Evolutionary conservation across 2,797 vertebrate species (phyloP).

Genomic region (Sebastolobus alascanus): DNA sequence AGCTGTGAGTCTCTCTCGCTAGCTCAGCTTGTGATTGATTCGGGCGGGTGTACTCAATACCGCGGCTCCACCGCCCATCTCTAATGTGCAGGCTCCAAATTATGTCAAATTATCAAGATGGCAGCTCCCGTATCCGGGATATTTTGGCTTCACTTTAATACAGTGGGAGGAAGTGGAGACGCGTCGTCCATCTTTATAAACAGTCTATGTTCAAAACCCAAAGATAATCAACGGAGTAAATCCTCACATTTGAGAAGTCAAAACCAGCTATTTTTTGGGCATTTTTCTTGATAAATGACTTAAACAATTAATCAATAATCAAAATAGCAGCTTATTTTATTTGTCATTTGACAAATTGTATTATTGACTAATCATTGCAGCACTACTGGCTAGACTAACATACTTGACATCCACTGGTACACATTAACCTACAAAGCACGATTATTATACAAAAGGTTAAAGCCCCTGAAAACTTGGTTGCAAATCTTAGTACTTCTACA

Average conservation of each 20-base stretch:
- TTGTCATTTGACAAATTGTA: background rate
- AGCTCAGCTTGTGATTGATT: too few relatives aligned
- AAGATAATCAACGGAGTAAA: background rate
- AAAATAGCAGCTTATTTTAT: background rate
- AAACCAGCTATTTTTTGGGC: background rate
- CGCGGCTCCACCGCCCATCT: too few relatives aligned
- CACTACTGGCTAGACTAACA: conserved; percentile 9
- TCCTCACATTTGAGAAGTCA: background rate
- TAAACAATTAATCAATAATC: background rate
- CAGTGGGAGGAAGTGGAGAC: too few relatives aligned
- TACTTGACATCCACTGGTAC: conserved; percentile 16
- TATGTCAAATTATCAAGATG: too few relatives aligned
- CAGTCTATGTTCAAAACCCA: background rate
- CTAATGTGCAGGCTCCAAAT: background rate
- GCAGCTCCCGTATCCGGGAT: too few relatives aligned
- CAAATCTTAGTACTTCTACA: conserved; percentile 7
- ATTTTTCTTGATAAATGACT: background rate
- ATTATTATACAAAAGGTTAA: conserved; percentile 11
- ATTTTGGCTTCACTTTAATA: too few relatives aligned
- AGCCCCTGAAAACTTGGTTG: conserved; percentile 14
- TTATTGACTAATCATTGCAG: background rate
- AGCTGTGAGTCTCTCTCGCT: too few relatives aligned
- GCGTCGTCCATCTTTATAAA: too few relatives aligned
- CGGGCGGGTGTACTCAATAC: too few relatives aligned
- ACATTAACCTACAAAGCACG: conserved; percentile 7